Evolutionary conservation across 2,888 invertebrate genomes (phyloP).

Genomic region (Stomorhina lunata): DNA sequence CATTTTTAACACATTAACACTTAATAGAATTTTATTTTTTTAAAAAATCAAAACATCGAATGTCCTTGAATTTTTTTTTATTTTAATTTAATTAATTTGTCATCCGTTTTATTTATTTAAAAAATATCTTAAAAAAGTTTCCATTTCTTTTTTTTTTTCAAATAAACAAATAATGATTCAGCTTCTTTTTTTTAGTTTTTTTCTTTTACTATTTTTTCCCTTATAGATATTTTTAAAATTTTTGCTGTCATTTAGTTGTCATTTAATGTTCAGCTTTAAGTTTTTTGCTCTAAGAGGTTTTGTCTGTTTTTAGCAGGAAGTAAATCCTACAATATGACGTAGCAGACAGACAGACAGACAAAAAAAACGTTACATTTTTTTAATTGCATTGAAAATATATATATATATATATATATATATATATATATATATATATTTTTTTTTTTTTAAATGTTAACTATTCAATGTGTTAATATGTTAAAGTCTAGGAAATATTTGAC

Average conservation of each 20-base stretch:
- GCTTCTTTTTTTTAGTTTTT: background rate
- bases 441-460: no score
- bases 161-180: background rate
- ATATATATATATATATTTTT: no score
- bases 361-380: slow-evolving; percentile 18
- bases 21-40: slow-evolving; percentile 24
- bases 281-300: background rate
- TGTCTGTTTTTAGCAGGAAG: slow-evolving; percentile 44
- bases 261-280: slow-evolving; percentile 29
- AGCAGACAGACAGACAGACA: background rate
- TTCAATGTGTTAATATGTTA: no score
- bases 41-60: background rate
- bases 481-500: no score
- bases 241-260: slow-evolving; percentile 40
- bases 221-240: background rate
- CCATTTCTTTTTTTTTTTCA: background rate
- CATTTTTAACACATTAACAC: slow-evolving; percentile 46
- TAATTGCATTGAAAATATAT: background rate
- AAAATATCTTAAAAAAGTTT: background rate
- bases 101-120: slow-evolving; percentile 6
- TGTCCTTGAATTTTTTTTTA: slow-evolving; percentile 57
- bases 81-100: no score
- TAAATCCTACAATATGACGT: slow-evolving; percentile 44
- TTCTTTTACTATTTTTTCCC: background rate
- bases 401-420: no score